A percentile compares a stretch with the other conserved stretches of the same genome.
phyloP scores from a whole-genome alignment of 2,888 invertebrate genomes.

The Peribatodes rhomboidaria region DNA sequence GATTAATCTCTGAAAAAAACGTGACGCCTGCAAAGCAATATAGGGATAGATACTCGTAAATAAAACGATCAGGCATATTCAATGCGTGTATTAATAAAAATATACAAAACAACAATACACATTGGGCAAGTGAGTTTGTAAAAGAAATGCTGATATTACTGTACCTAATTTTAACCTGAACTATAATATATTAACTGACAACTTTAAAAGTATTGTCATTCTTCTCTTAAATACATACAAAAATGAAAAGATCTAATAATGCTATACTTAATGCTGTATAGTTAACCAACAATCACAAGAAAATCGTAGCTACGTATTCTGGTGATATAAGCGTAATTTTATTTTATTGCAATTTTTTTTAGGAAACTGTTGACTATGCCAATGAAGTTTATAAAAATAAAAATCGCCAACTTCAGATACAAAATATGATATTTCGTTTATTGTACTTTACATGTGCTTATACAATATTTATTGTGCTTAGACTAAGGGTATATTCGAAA shows the following conservation, averaged over 20 bases:
- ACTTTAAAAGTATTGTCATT: background rate
- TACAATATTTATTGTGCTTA: slow-evolving; percentile 17
- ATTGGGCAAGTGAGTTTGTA: background rate
- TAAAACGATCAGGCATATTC: slow-evolving; percentile 1
- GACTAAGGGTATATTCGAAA: slow-evolving; percentile 3
- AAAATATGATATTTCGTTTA: slow-evolving; percentile 18
- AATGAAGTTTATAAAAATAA: slow-evolving; percentile 2
- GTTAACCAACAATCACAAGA: too few species aligned
- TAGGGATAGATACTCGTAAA: background rate
- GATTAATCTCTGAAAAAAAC: too few species aligned
- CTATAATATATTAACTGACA: too few species aligned
- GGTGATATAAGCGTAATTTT: too few species aligned
- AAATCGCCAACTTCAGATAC: background rate
- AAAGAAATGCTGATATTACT: background rate
- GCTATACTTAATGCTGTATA: too few species aligned
- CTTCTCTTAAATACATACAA: background rate
- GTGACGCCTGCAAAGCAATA: too few species aligned
- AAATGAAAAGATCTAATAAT: background rate
- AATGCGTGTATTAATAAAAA: slow-evolving; percentile 23
- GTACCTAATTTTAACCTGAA: background rate
- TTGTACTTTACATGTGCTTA: slow-evolving; percentile 23
- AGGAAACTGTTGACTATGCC: background rate
- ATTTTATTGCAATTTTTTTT: too few species aligned
- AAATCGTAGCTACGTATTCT: too few species aligned
- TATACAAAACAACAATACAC: slow-evolving; percentile 8